phyloP scores from a whole-genome alignment of 2,113 vertebrate genomes.

The Nestor notabilis region DNA sequence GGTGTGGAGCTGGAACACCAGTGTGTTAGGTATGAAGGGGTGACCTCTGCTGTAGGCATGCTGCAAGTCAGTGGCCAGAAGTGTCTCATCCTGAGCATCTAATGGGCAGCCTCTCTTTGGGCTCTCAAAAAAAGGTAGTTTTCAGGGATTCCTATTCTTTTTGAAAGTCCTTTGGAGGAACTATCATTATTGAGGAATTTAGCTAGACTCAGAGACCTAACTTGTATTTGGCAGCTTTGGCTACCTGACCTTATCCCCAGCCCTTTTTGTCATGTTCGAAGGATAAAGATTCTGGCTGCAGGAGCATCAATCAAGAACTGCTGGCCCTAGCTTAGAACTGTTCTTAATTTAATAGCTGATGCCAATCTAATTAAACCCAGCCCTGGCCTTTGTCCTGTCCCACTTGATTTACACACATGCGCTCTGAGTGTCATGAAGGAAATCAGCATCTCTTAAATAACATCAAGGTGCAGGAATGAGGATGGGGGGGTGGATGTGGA shows the following conservation, averaged over 20 bases:
- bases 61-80: neutral
- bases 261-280: neutral
- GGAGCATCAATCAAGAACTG: neutral
- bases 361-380: neutral
- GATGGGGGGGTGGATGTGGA: neutral
- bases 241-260: neutral
- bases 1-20: neutral
- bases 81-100: neutral
- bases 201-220: neutral
- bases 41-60: neutral
- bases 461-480: neutral
- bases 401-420: neutral
- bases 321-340: neutral
- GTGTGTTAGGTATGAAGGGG: neutral
- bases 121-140: neutral
- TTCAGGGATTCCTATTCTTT: neutral
- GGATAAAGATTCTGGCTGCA: neutral
- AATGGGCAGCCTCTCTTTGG: neutral
- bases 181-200: neutral
- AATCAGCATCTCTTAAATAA: slow-evolving; percentile 14
- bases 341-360: neutral
- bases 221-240: neutral
- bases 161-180: too few relatives aligned
- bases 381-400: neutral
- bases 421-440: neutral